Evolutionary conservation across 2,888 invertebrate genomes (phyloP), one percentile per base, ranked within the genome.

Genomic region (Helobdella robusta): DNA sequence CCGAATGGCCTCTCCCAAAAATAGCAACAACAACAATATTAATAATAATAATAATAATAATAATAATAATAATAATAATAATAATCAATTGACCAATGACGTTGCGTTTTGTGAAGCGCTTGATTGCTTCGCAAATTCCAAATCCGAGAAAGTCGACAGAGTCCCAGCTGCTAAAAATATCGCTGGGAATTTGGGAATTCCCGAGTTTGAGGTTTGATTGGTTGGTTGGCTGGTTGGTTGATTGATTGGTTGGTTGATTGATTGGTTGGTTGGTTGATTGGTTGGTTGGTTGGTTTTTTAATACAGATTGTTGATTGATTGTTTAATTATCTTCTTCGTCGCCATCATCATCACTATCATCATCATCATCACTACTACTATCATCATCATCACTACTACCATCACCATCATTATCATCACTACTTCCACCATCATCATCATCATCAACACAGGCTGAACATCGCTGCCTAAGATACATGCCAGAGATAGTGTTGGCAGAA

Each of bases 91-190:
- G 20, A 72, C 75, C 1, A 74, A 71, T 6, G 71, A 72, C 44
- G 66, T 71, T 8, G 85, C 89, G 18, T 73, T 76, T 59, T 74
- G 68, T 81, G 90, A 94, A 79, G 90, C 91, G 0, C 84, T 91
- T 28, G 93, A 95, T 76, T 86, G 93, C 68, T 95, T 95, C 78
- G 89, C 89, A 68, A 87, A 87, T 63, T 88, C 48, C 25, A 87
- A 89, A 30, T 80, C 87, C 0, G 84, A 66, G 82, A 85, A 69
- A 2, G 88, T 76, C 76, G 87, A 62, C 82, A 84, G 73, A 76
- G 59, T 74, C 34, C 68, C 71, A 3, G 69, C 77, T 0, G 76
- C 77, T 32, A 74, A 75, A 54, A 84, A 85, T 71, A 86, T 94
- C 61, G 89, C 89, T 11, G 84, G 86, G 0, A 86, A n/a, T n/a